Base-by-base conservation (phyloP, 2,113 vertebrate species). In the Leptosomus discolor region DNA sequence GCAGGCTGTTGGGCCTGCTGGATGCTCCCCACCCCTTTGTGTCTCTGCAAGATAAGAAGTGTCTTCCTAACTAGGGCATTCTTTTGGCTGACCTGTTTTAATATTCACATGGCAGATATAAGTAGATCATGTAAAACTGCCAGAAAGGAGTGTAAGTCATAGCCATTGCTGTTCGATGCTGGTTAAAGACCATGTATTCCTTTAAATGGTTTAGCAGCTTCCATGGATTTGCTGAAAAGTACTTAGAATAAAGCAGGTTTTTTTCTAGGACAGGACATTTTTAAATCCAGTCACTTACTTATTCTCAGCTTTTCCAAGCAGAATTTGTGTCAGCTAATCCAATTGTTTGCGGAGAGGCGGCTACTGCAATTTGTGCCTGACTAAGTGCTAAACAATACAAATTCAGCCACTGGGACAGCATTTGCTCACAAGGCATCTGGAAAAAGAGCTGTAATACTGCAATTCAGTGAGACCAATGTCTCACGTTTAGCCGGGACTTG, bases 191-290 rank as follows among this genome's bases (percentile, higher is more conserved):
- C 2, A 0, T 57, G 20, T 74, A 78, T 53, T 58, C 51, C 56
- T 34, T 81, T 89, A 88, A 85, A 94, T 53, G 75, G 64, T 88
- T 95, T 97, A 86, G 39, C 70, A 80, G 57, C 61, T 95, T 80
- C 64, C 70, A 74, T 0, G 0, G 81, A 80, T 94, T 95, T 95
- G 65, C 77, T 58, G 71, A 81, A 37, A 41, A 81, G 24, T 88
- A 39, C 71, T 93, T 91, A 50, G 48, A 93, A 92, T 94, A 86
- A 94, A 90, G 45, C 60, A 78, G 36, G 92, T 95, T 87, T 50
- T 93, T 97, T 92, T 94, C 64, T 93, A 82, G 86, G 90, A 83
- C 67, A 76, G 91, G 74, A 36, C 58, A 64, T 90, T 94, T 94
- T 85, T 90, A 92, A 83, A 63, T 83, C 26, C 58, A 51, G 56